These are phyloP conservation scores for Noturus placidus DNA, from an alignment of 2,113 vertebrate genomes.

Conservation along the genomic window DNA sequence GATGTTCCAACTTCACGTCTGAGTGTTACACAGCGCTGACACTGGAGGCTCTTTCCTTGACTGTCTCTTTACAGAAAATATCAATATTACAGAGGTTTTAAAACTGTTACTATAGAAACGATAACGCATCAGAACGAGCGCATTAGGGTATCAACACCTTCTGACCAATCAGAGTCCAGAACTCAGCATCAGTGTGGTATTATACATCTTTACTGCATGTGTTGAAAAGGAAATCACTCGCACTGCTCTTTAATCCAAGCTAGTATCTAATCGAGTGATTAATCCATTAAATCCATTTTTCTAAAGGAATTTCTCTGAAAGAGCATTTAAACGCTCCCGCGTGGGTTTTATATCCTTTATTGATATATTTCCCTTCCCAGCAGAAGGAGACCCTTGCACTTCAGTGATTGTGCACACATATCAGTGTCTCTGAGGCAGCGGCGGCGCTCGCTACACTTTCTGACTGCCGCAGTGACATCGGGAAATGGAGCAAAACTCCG, in stretches of 20 bases:
- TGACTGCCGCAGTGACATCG: neutral
- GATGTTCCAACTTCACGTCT: neutral
- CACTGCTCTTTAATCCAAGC: neutral
- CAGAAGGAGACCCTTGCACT: neutral
- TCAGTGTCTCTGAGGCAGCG: neutral
- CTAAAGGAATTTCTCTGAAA: constrained; percentile 17
- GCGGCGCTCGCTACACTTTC: neutral
- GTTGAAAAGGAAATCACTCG: neutral
- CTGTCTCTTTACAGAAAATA: neutral
- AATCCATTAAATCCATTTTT: constrained; percentile 16
- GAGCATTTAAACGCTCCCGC: constrained; percentile 8
- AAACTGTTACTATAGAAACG: neutral
- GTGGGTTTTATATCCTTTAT: neutral
- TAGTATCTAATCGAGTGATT: neutral
- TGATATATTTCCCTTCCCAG: neutral
- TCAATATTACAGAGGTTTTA: neutral
- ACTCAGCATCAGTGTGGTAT: neutral
- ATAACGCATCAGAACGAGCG: neutral
- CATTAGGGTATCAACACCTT: neutral
- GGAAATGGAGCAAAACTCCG: constrained; percentile 24
- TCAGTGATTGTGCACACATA: neutral
- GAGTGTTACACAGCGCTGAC: neutral
- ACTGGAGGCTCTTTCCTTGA: neutral
- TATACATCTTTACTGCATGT: neutral
- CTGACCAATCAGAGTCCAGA: neutral